Base-by-base conservation (phyloP, 2,888 invertebrate species). In the Thysanoteuthis rhombus region DNA sequence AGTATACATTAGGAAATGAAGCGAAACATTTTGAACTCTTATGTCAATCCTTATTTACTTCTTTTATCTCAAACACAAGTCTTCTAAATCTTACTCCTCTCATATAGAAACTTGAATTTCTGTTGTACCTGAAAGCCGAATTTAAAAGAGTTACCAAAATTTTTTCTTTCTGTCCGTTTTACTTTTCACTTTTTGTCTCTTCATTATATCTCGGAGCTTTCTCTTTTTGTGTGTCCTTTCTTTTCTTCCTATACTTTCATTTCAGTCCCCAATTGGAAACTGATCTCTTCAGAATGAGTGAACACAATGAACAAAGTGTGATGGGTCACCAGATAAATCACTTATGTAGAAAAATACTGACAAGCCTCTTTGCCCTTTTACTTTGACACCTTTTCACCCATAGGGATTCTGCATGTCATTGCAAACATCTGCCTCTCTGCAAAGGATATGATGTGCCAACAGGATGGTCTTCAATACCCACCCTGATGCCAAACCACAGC, bases 361-460 rank as follows among this genome's bases (percentile, higher is more conserved):
- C 91, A 91, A 38, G 91, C 39, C 91, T 38, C 32, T 91, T 91
- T 91, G 91, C 91, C 91, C 91, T 91, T 91, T 91, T 32, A 38
- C 91, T 36, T 91, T 91, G 42, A 40, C 39, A 91, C 91, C 91
- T 91, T 40, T 91, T 91, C 42, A 91, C 42, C 91, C 91, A 91
- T 91, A 91, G 91, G 91, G 91, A 91, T 42, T 91, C 75, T 91
- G 91, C 39, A 91, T 91, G 39, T 91, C 91, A 91, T 16, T 38
- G 25, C 39, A 42, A 91, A 91, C 91, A 91, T 91, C 91, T 91
- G 91, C 42, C 91, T 91, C 39, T 91, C 91, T 91, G 39, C 91
- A 91, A 42, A 42, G 91, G 39, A 91, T 38, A 40, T 91, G 91
- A 42, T 42, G 75, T 75, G 75, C 75, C 75, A 75, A 75, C 75